Evolutionary conservation across 1,140 invertebrate genomes (phyloP), one percentile per base, ranked within the genome.

Genomic region (Eurosta solidaginis): DNA sequence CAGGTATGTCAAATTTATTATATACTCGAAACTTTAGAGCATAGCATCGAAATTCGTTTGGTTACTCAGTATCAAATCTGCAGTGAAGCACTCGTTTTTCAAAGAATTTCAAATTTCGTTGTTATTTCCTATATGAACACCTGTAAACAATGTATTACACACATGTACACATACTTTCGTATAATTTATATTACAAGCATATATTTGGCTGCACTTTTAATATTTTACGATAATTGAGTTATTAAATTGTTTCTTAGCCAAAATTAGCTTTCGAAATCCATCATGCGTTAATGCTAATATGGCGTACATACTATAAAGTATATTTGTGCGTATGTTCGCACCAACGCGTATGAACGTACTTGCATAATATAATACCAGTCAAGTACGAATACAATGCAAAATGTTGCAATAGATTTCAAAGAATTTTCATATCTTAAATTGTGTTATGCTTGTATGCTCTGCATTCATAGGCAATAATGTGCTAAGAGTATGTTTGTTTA

Each of bases 341-440:
- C 45, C n/a, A 4, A 9, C 6, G 10, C 40, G 33, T 10, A n/a
- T 20, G 5, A 40, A 36, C 22, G 59, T n/a, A 42, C 59, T 68
- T 68, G 59, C 59, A 42, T 68, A 36, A n/a, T n/a, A n/a, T n/a
- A n/a, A 68, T 68, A 27, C 33, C 33, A 27, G 59, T 68, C 59
- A 68, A 68, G 59, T 68, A 68, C 59, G 59, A 68, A 68, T 68
- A 68, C 59, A 68, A 68, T 68, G 22, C n/a, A 33, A 40, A 40
- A 68, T 68, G 59, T 68, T 68, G 59, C 20, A 68, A 68, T 68
- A 68, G 40, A 68, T 68, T 20, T 33, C 59, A 68, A 68, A 68
- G 59, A 68, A 68, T 68, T 68, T 68, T 68, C 59, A 68, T 68
- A 68, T 40, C 29, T 40, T 3, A 68, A 40, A 20, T 68, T 42